Conservation (phyloP, 2,113 vertebrate species). For the Sinosuthora webbiana region DNA sequence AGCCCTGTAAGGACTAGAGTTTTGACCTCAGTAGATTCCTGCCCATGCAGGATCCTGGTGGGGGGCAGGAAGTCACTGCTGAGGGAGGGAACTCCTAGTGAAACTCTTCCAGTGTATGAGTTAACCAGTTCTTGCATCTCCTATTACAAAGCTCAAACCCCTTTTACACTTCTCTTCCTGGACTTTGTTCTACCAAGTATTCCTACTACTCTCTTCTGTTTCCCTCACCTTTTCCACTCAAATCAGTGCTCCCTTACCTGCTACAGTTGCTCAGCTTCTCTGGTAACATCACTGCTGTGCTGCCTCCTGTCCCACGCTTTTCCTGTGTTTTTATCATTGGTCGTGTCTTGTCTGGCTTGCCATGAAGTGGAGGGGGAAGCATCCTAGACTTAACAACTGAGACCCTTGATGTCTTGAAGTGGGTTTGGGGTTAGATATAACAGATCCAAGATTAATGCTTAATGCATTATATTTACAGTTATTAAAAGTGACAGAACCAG, state of each 20-base stretch:
- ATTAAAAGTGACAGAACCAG: background rate
- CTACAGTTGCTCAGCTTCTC: background rate
- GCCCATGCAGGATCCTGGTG: background rate
- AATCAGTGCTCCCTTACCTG: background rate
- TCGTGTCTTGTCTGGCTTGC: background rate
- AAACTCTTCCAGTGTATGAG: background rate
- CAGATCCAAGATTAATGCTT: background rate
- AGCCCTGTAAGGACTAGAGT: background rate
- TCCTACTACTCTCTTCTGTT: background rate
- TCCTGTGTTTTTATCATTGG: background rate
- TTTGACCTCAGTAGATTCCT: background rate
- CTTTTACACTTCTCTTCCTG: background rate
- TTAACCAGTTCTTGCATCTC: background rate
- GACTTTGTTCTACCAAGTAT: background rate
- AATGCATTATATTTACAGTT: background rate
- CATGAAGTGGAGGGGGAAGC: background rate
- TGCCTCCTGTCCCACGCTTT: background rate
- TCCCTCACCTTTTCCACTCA: background rate
- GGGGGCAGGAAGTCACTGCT: background rate
- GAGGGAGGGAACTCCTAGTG: background rate
- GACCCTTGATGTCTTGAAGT: background rate
- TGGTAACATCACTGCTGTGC: background rate
- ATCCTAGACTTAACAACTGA: background rate
- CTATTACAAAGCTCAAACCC: background rate
- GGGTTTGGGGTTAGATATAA: background rate